Evolutionary conservation across 64 coral and sea anemone genomes (phyloP).

Genomic region (Montipora capricornis): DNA sequence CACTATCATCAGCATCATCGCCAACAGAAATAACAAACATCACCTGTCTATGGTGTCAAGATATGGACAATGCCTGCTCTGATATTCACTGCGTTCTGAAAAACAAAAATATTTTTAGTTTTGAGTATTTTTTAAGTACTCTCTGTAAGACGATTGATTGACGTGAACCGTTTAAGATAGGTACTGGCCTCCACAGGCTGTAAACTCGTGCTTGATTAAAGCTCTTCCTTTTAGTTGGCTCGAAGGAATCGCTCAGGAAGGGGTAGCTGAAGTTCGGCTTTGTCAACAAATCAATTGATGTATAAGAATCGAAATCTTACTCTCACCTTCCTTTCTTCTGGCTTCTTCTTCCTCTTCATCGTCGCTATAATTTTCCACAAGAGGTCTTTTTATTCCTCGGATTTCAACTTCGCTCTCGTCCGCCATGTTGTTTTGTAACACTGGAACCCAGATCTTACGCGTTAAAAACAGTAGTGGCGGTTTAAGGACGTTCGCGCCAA

Average conservation of each 20-base stretch:
- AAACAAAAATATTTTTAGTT: constrained; percentile 3
- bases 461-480: neutral
- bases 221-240: too few species aligned
- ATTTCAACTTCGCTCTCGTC: constrained; percentile 52
- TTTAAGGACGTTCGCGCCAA: too few species aligned
- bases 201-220: too few species aligned
- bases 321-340: constrained; percentile 80
- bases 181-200: too few species aligned
- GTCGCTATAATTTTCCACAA: constrained; percentile 99
- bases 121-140: too few species aligned
- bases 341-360: constrained; percentile 96
- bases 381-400: constrained; percentile 91
- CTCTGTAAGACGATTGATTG: too few species aligned
- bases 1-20: too few species aligned
- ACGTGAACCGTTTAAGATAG: too few species aligned
- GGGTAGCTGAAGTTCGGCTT: too few species aligned
- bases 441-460: constrained; percentile 23
- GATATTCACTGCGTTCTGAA: constrained; percentile 89
- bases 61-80: constrained; percentile 99
- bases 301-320: neutral
- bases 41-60: constrained; percentile 98
- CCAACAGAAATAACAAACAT: neutral
- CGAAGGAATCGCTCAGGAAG: too few species aligned
- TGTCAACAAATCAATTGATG: neutral
- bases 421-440: constrained; percentile 76